Base-by-base conservation (phyloP, 2,797 vertebrate genomes). In the Acanthopagrus latus region DNA sequence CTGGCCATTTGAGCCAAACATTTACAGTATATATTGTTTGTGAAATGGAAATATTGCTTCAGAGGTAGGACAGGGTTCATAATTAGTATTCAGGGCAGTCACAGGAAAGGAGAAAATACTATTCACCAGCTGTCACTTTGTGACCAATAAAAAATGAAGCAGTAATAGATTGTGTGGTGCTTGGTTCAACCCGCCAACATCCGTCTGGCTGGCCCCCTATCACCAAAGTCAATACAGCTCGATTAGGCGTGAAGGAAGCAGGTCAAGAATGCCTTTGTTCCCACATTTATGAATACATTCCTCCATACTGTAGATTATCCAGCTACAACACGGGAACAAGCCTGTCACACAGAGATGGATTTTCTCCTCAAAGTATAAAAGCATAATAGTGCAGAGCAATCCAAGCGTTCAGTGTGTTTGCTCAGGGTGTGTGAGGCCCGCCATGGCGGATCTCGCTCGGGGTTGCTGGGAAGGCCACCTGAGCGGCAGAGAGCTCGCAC, bases 401-500 rank as follows among this genome's bases (percentile, higher is more conserved):
- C 76, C 66, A 76, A 79, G 90, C 76, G n/a, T 84, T 84, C 62
- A 87, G 56, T 62, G 80, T 94, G 92, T 95, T 93, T 94, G 89
- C 87, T 74, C 58, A 93, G 81, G 93, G 93, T 86, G 89, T 89
- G 86, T 74, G 84, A 84, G 68, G 76, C 64, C 66, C 4, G 64
- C 50, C 1, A 3, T 68, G 72, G 69, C 0, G 14, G 59, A 68
- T 74, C 83, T 75, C 16, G 47, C 57, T 69, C 38, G 0, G 74
- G 75, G 75, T 86, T 84, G 56, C 85, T 78, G 65, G 82, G 76
- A 90, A 81, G 79, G 81, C 86, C 87, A 91, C 88, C 86, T 92
- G 77, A 90, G 78, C 63, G 27, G 48, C 38, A 74, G 76, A 78
- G 81, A 83, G 88, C 84, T 69, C 73, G 71, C 84, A 91, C 93